A percentile compares a stretch with the other conserved stretches of the same genome.
Evolutionary conservation across 2,888 invertebrate genomes (phyloP).

Genomic region (Eubasilissa splendida): DNA sequence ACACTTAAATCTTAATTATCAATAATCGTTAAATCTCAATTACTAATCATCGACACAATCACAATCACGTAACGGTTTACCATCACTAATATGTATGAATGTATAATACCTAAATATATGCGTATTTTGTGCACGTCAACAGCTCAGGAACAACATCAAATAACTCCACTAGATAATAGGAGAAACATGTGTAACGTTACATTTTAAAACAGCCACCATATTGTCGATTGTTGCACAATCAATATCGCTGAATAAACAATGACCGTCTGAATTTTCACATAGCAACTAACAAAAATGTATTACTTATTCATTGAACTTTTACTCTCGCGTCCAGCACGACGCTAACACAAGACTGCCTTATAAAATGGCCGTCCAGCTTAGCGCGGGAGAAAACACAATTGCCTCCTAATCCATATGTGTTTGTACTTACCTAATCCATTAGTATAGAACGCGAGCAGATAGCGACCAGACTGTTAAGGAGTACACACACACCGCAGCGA

Average conservation of each 20-base stretch:
- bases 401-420: constrained; percentile 18
- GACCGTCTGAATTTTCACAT: constrained; percentile 9
- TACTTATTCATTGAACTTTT: constrained; percentile 24
- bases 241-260: constrained; percentile 3
- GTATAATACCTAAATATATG: too few relatives aligned
- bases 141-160: too few relatives aligned
- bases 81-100: too few relatives aligned
- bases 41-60: too few relatives aligned
- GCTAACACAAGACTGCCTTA: constrained; percentile 9
- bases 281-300: background rate
- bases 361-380: constrained; percentile 21
- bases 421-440: constrained; percentile 22
- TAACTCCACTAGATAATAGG: too few relatives aligned
- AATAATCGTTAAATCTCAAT: too few relatives aligned
- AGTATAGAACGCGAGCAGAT: background rate
- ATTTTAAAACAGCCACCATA: background rate
- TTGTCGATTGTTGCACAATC: constrained; percentile 3
- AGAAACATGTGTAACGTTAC: too few relatives aligned
- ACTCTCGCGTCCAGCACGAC: constrained; percentile 14
- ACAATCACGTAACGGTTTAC: too few relatives aligned
- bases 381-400: constrained; percentile 3
- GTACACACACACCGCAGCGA: background rate
- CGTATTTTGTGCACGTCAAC: too few relatives aligned
- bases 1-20: too few relatives aligned
- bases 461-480: background rate